Evolutionary conservation across 2,797 vertebrate species (phyloP), one percentile per base, ranked within the genome.

Genomic region (Diplodus sargus): DNA sequence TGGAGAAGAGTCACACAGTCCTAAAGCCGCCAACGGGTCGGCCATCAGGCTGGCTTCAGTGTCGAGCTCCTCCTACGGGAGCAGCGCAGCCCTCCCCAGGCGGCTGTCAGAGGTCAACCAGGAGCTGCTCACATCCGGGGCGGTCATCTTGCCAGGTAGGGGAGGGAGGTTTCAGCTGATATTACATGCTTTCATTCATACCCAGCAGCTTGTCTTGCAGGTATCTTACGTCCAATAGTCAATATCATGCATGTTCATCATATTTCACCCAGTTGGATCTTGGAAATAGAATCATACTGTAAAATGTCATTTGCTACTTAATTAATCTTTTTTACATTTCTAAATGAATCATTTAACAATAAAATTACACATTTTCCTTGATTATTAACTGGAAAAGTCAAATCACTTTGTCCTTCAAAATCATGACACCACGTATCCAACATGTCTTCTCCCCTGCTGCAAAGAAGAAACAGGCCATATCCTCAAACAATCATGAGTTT

Each of bases 61-160:
- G 12, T 66, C 84, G 1, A 75, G 60, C 56, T 72, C 87, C 22
- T 47, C 76, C 2, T 76, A 39, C 64, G 86, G 90, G 67, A 75
- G 69, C 18, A 59, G 57, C 49, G 22, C 75, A 25, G 72, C 74
- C 0, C 82, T 92, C 52, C 93, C 94, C 61, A 92, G 80, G 59
- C 86, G 83, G 54, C 84, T 93, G 74, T 91, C 95, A 69, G 94
- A 95, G 65, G 84, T 96, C 82, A 94, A 92, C 82, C 91, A 91
- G 52, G 94, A 96, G 60, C 91, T 97, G 76, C 93, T 97, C 70
- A 85, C 90, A 22, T 96, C 96, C 0, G 96, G 94, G 3, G 93
- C 94, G 17, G 43, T 96, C 57, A 88, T 91, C 18, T 76, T 97
- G 28, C 95, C 96, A 81, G 96, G 96, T 97, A 89, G 68, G 87